Evolutionary conservation across 2,888 invertebrate genomes (phyloP), one percentile per base, ranked within the genome.

Genomic region (Papilio elwesi): DNA sequence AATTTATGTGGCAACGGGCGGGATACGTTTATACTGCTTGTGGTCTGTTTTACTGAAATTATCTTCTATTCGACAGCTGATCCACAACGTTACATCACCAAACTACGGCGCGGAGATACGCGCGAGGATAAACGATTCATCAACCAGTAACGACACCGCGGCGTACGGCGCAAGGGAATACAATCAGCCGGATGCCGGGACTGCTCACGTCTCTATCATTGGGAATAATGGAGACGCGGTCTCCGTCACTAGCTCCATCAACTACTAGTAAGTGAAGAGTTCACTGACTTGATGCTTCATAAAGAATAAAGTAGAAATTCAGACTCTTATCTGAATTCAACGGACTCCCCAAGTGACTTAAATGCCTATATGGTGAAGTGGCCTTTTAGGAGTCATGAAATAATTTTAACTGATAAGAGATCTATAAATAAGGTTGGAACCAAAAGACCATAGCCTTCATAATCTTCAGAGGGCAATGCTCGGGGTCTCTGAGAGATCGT

Each of bases 181-280:
- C 82, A 90, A 85, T 76, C 89, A 94, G 73, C 93, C 94, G 0
- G 96, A 97, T 82, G 94, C 95, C 59, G 98, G 99, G 51, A 99
- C 99, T 0, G 96, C 98, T 0, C 99, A 99, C 83, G 95, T 98
- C 48, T 97, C 97, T 0, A 96, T 98, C 57, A 87, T 99, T 36
- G 97, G 96, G 0, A 94, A 95, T 6, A 96, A 98, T 84, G 98
- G 99, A 0, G 98, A 98, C 85, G 99, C 98, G 0, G 98, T 99
- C 0, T 96, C 98, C 0, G 96, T 97, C 0, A 99, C 99, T 1
- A 97, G 98, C 78, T 98, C 99, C 0, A 95, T 98, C n/a, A 98
- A 98, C 90, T 95, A 87, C 80, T 95, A 96, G 96, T 96, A 88
- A 93, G 95, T 88, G 38, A 16, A 36, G 11, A 6, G 26, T 52